phyloP scores from a whole-genome alignment of 2,888 invertebrate species.

The Mesodorylaimus sp. region DNA sequence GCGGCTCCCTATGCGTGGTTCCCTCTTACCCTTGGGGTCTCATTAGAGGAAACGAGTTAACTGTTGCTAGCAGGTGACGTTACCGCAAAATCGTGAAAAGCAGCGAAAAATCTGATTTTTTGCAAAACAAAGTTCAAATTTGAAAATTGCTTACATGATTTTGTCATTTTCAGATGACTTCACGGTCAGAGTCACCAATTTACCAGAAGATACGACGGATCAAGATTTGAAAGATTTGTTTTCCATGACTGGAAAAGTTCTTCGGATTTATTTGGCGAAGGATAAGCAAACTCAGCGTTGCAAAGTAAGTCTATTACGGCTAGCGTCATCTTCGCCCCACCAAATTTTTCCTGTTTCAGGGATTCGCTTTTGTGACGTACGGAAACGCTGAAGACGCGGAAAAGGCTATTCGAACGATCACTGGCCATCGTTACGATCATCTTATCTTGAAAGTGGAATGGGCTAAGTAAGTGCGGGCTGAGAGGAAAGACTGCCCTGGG shows the following conservation, averaged over 20 bases:
- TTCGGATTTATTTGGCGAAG: slow-evolving; percentile 83
- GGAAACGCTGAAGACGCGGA: slow-evolving; percentile 73
- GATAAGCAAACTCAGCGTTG: slow-evolving; percentile 46
- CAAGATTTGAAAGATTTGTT: slow-evolving; percentile 87
- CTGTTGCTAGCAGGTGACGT: too few species aligned
- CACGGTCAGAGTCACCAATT: slow-evolving; percentile 87
- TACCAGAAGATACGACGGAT: slow-evolving; percentile 80
- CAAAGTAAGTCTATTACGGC: slow-evolving; percentile 27
- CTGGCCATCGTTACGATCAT: slow-evolving; percentile 91
- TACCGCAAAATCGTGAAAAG: too few species aligned
- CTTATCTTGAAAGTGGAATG: slow-evolving; percentile 95
- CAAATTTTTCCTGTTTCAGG: slow-evolving; percentile 46
- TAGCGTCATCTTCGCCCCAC: neutral
- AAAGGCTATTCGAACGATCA: slow-evolving; percentile 65
- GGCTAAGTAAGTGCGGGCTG: slow-evolving; percentile 49
- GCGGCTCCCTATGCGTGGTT: too few species aligned
- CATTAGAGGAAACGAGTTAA: too few species aligned
- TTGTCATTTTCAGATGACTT: slow-evolving; percentile 37
- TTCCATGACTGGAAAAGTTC: slow-evolving; percentile 73
- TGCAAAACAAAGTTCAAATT: too few species aligned
- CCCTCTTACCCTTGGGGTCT: too few species aligned
- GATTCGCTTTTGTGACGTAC: slow-evolving; percentile 95
- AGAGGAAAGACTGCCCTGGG: too few species aligned
- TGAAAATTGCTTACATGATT: too few species aligned
- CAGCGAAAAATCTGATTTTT: too few species aligned